These are phyloP conservation scores for Folsomia candida DNA, from an alignment of 2,888 invertebrate species.

Conservation along the genomic window DNA sequence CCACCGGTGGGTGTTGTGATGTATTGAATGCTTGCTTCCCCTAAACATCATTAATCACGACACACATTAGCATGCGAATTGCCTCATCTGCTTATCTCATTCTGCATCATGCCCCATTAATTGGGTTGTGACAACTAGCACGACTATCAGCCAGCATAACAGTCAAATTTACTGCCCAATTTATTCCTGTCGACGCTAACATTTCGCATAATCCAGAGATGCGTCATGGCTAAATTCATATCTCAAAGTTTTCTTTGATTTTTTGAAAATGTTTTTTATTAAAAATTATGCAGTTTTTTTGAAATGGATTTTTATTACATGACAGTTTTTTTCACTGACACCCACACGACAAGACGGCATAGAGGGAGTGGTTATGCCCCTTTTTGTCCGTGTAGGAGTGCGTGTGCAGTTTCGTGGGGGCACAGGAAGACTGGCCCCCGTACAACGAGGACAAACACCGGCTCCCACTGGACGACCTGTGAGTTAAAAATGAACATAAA, in stretches of 20 bases:
- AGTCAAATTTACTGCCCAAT: too few relatives aligned
- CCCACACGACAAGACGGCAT: conserved; percentile 44
- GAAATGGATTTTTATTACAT: too few relatives aligned
- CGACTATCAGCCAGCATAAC: too few relatives aligned
- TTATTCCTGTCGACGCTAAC: too few relatives aligned
- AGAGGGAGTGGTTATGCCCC: conserved; percentile 39
- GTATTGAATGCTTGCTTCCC: background rate
- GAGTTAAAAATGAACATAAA: background rate
- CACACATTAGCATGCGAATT: background rate
- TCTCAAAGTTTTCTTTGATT: too few relatives aligned
- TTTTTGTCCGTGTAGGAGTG: conserved; percentile 44
- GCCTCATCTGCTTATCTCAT: background rate
- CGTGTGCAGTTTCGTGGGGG: conserved; percentile 45
- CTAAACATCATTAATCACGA: background rate
- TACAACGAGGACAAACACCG: conserved; percentile 37
- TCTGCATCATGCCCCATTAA: too few relatives aligned
- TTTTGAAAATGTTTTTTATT: too few relatives aligned
- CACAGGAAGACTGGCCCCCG: conserved; percentile 43
- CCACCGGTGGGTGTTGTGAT: background rate
- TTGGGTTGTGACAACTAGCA: too few relatives aligned
- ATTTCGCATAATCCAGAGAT: too few relatives aligned
- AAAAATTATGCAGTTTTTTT: too few relatives aligned
- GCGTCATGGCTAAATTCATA: too few relatives aligned
- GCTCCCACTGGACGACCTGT: conserved; percentile 24
- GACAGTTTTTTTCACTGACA: too few relatives aligned